Evolutionary conservation across 2,888 invertebrate species (phyloP), one percentile per base, ranked within the genome.

Genomic region (Leucophenga montana): DNA sequence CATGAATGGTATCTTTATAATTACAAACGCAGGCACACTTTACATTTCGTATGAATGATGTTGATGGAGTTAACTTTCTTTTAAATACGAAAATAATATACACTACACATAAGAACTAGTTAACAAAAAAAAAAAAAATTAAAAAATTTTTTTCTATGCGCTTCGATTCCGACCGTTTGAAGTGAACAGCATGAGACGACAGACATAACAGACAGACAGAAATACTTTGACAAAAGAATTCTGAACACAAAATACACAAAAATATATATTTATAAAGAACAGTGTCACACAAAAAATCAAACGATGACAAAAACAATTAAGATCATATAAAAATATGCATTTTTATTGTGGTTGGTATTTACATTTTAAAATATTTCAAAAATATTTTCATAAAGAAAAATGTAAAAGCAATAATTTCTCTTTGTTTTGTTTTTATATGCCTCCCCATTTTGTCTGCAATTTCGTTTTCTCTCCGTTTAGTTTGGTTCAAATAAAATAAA

Each of bases 161-260:
- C 22, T 57, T 57, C 11, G 61, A 71, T 53, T 22, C 69, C 11
- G 73, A 75, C 80, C 74, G 76, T 64, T 75, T 77, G 69, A 69
- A 66, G 64, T 66, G 78, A 80, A 71, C 76, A 74, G 75, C 79
- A 76, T 71, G 67, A 69, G 62, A 64, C 77, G 69, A 76, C 78
- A 80, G 74, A 74, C 70, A 74, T 71, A 39, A 18, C 20, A 39
- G 39, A 61, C 68, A 72, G 72, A 70, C 59, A 72, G 64, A 66
- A 39, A 73, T 54, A 71, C 69, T 71, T 77, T 64, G 70, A 72
- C 74, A 68, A 67, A 67, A 70, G 56, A 69, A 70, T 39, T 64
- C 56, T 62, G 62, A 70, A 70, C 65, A 57, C 57, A 39, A 5
- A 39, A 39, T 71, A 67, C 67, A 71, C 69, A 67, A 68, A 67